Evolutionary conservation across 1,140 invertebrate genomes (phyloP).

Genomic region (Telenomus remus): DNA sequence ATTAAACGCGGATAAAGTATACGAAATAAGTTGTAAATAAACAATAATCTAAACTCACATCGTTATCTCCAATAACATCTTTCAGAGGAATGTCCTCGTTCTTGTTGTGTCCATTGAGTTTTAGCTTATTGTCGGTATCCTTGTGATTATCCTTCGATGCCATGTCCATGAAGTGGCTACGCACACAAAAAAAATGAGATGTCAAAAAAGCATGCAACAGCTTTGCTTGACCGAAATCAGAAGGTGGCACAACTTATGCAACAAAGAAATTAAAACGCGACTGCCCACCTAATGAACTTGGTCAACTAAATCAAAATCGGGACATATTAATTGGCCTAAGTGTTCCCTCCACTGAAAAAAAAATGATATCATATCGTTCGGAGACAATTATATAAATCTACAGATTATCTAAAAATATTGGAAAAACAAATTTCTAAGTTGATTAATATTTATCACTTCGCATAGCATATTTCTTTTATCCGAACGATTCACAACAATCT

Average conservation of each 20-base stretch:
- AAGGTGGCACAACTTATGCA: background rate
- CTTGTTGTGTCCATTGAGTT: constrained; percentile 62
- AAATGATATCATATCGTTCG: constrained; percentile 1
- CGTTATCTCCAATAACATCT: constrained; percentile 61
- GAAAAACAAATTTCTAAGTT: constrained; percentile 1
- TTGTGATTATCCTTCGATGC: constrained; percentile 63
- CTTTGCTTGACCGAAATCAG: background rate
- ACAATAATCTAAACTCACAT: constrained; percentile 56
- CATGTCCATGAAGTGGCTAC: constrained; percentile 66
- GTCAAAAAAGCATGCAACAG: constrained; percentile 29
- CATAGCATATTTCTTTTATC: background rate
- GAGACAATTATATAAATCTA: constrained; percentile 3
- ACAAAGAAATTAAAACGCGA: background rate
- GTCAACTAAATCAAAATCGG: background rate
- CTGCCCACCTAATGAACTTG: background rate
- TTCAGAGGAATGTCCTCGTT: constrained; percentile 66
- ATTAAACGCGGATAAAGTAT: no score
- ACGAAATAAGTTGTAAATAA: no score
- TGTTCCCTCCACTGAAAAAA: background rate
- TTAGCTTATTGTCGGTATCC: constrained; percentile 53
- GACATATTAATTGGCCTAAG: background rate
- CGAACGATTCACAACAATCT: background rate
- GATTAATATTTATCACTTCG: background rate
- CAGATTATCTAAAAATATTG: constrained; percentile 4
- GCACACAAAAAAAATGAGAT: constrained; percentile 36